These are phyloP conservation scores for Pelmatolapia mariae DNA, from an alignment of 2,113 vertebrate species.

Conservation along the genomic window DNA sequence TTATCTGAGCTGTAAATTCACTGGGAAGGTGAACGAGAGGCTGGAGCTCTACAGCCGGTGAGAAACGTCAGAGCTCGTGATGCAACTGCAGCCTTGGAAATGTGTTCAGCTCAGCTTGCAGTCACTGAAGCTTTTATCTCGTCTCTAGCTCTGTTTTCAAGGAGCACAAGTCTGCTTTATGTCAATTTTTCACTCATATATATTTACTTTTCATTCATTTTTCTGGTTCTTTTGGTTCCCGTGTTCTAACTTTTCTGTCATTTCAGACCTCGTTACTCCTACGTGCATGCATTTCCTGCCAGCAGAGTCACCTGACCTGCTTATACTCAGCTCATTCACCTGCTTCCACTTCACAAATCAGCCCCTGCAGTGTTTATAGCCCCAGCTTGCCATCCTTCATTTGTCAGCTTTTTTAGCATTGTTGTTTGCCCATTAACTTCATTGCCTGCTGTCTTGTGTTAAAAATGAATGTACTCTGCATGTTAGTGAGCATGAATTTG, in stretches of 20 bases:
- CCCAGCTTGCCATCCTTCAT: neutral
- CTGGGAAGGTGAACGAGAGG: neutral
- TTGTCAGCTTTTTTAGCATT: neutral
- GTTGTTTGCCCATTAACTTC: neutral
- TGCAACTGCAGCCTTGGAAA: neutral
- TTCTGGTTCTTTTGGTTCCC: rapidly evolving
- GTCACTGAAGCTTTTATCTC: neutral
- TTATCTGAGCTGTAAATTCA: constrained; percentile 27
- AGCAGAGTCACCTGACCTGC: neutral
- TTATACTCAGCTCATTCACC: neutral
- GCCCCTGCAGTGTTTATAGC: rapidly evolving
- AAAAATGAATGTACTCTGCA: neutral
- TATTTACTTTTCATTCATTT: neutral
- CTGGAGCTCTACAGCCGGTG: neutral
- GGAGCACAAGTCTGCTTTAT: neutral
- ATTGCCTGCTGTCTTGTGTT: neutral
- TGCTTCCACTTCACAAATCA: neutral
- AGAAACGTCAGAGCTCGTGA: neutral
- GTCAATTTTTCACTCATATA: neutral
- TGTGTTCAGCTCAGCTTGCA: neutral
- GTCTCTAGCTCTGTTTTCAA: neutral
- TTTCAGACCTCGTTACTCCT: neutral
- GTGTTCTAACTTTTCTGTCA: neutral
- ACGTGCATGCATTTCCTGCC: neutral
- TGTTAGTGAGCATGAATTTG: neutral